phyloP scores from a whole-genome alignment of 2,888 invertebrate species.

The Ophraella communa region DNA sequence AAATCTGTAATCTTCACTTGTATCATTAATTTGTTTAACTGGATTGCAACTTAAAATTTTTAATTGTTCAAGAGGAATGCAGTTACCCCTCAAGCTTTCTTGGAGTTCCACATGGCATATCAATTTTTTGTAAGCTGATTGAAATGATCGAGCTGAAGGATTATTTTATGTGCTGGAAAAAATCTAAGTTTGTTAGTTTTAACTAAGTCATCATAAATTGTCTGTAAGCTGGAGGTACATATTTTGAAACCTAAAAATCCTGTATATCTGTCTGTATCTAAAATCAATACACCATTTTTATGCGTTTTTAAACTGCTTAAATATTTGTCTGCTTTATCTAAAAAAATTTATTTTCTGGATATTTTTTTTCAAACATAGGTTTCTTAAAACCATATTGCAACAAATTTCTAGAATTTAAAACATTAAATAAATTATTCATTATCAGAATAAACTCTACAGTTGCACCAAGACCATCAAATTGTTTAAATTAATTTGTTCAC shows the following conservation, averaged over 20 bases:
- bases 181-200: not conserved
- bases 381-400: not conserved
- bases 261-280: too few relatives aligned
- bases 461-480: too few relatives aligned
- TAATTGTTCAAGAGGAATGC: constrained; percentile 9
- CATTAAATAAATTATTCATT: too few relatives aligned
- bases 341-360: not conserved
- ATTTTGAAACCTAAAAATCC: too few relatives aligned
- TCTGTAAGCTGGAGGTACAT: not conserved
- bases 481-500: too few relatives aligned
- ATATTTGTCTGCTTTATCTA: not conserved
- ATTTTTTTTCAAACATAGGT: not conserved
- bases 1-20: too few relatives aligned
- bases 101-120: constrained; percentile 1
- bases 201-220: not conserved
- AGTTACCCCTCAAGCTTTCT: constrained; percentile 10
- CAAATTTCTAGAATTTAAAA: too few relatives aligned
- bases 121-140: constrained; percentile 10
- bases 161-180: not conserved
- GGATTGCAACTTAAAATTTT: constrained; percentile 2
- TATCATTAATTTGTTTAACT: not conserved
- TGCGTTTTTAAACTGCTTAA: not conserved
- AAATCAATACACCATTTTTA: too few relatives aligned
- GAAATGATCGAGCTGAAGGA: not conserved
- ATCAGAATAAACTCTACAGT: too few relatives aligned